Evolutionary conservation across 2,113 vertebrate genomes (phyloP), one percentile per base, ranked within the genome.

Genomic region (Mixornis gularis): DNA sequence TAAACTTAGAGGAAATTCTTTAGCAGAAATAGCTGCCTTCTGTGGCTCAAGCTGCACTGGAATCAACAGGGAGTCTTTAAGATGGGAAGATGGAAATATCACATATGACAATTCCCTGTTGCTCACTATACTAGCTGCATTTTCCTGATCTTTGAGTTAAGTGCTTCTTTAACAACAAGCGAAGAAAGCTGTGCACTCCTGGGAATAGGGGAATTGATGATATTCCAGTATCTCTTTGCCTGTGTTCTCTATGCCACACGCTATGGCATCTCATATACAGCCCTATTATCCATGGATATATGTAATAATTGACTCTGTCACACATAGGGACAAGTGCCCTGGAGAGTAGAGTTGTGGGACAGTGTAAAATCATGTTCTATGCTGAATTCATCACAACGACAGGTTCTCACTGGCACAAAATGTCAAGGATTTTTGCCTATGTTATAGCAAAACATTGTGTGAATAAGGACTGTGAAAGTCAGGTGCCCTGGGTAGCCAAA

Each of bases 291-390:
- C 19, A 10, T 60, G 4, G 12, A 3, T 30, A 10, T 32, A 14
- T 46, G 4, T 7, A 52, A 6, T 44, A 85, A 59, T 84, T 95
- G 5, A 9, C 41, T 87, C 51, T 63, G 51, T 89, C 86, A 79
- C 72, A 89, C 62, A 41, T 11, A 66, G 64, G 58, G 94, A 27
- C 66, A 65, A 81, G 62, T 46, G 63, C 27, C 65, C 76, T 69
- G 58, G 44, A 65, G 41, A 72, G 66, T 85, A 85, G n/a, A 59
- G 49, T 3, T 68, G 53, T 86, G 66, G 97, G 96, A 95, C 96
- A 94, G 97, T 97, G 97, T 40, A 69, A 91, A 96, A 96, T 84
- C 27, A 26, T 97, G 68, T 95, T 97, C 56, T 96, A 79, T 95
- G 86, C 94, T 46, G 77, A 96, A 92, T 92, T 95, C 63, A 66